Evolutionary conservation across 2,113 vertebrate species (phyloP).

Genomic region (Menidia beryllina): DNA sequence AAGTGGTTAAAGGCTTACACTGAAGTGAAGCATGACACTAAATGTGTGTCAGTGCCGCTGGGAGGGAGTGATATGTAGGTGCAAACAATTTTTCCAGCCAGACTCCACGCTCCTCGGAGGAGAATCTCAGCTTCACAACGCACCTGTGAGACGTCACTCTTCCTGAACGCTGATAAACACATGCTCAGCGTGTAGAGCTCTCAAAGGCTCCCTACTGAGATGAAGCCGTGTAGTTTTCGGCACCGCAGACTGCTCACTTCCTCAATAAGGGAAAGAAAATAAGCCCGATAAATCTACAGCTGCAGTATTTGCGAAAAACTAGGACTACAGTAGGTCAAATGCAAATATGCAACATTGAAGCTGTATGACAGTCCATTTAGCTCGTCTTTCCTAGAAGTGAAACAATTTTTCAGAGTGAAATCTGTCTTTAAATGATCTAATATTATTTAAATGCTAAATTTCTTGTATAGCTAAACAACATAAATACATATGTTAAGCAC

Average conservation of each 20-base stretch:
- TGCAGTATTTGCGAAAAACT: not conserved
- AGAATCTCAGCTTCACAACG: conserved; percentile 8
- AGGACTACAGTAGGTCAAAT: conserved; percentile 4
- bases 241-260: not conserved
- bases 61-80: conserved; percentile 29
- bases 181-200: conserved; percentile 12
- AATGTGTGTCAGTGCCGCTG: conserved; percentile 44
- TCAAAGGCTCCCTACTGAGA: not conserved
- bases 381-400: not conserved
- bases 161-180: conserved; percentile 34
- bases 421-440: too few relatives aligned
- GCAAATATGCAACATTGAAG: not conserved
- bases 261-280: conserved; percentile 9
- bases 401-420: too few relatives aligned
- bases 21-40: conserved; percentile 25
- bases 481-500: too few relatives aligned
- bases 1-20: conserved; percentile 25
- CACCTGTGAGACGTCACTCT: conserved; percentile 24
- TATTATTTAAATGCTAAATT: too few relatives aligned
- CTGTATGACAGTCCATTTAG: not conserved
- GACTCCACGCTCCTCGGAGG: conserved; percentile 3
- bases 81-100: conserved; percentile 21
- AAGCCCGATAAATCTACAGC: not conserved
- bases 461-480: too few relatives aligned
- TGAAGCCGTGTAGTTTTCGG: not conserved